These are phyloP conservation scores for Rotaria socialis DNA, from an alignment of 2,888 invertebrate genomes.

Conservation along the genomic window DNA sequence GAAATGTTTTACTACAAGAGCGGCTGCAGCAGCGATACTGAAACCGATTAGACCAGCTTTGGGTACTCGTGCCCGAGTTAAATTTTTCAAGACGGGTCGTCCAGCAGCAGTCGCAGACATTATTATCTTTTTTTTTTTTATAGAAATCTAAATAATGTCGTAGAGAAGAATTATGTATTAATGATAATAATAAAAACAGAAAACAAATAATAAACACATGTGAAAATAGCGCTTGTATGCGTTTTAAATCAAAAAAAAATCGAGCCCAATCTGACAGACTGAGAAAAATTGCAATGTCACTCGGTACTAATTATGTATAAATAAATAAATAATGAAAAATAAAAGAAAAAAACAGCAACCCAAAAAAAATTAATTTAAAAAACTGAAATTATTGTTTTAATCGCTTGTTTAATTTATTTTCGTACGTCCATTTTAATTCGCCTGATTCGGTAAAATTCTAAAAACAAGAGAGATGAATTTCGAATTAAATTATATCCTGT, in stretches of 20 bases:
- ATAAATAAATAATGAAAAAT: neutral
- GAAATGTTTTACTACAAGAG: neutral
- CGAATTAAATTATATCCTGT: no score
- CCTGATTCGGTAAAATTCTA: neutral
- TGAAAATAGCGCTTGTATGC: neutral
- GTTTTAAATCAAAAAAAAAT: neutral
- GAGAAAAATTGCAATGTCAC: neutral
- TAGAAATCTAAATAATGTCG: neutral
- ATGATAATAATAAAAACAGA: neutral
- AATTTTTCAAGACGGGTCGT: neutral
- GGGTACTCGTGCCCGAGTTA: neutral
- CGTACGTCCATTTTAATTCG: constrained; percentile 8
- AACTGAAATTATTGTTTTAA: neutral
- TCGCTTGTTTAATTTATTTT: neutral
- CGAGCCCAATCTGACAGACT: neutral
- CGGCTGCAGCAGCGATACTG: neutral
- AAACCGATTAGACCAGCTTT: neutral
- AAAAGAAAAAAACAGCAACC: no score
- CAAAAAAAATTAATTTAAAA: neutral
- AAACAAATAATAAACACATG: neutral
- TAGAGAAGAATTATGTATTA: neutral
- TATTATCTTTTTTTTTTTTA: neutral
- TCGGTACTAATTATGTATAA: neutral
- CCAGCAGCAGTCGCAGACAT: neutral
- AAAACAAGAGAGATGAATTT: neutral